These are phyloP conservation scores for Pseudomugil tenellus DNA, from an alignment of 2,797 vertebrate species.

Conservation along the genomic window DNA sequence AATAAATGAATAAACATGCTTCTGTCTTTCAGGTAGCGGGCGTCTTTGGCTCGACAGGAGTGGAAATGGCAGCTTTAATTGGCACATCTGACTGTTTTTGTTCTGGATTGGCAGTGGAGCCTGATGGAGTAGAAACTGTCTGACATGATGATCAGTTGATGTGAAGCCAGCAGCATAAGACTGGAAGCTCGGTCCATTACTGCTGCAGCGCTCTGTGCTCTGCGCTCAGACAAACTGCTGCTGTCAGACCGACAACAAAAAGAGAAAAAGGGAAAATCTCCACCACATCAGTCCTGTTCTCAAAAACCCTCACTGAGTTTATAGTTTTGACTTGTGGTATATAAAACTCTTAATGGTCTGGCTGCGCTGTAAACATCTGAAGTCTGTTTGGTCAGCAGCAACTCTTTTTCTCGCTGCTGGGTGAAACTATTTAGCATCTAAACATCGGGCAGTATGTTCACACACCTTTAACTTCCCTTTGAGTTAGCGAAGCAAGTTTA, in stretches of 20 bases:
- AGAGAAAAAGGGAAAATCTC: conserved; percentile 2
- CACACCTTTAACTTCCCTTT: conserved; percentile 13
- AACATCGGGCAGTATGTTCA: background rate
- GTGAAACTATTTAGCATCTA: background rate
- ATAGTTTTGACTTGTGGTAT: conserved; percentile 23
- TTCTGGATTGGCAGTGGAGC: conserved; percentile 41
- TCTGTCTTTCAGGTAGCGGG: conserved; percentile 35
- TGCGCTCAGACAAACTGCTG: conserved; percentile 45
- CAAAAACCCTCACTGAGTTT: conserved; percentile 12
- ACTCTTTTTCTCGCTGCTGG: conserved; percentile 7
- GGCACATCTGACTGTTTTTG: conserved; percentile 50
- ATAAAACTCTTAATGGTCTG: conserved; percentile 19
- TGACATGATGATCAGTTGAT: conserved; percentile 40
- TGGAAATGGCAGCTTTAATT: conserved; percentile 48
- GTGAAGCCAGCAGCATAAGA: conserved; percentile 30
- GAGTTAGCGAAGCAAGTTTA: background rate
- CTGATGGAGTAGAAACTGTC: conserved; percentile 41
- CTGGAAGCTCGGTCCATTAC: conserved; percentile 36
- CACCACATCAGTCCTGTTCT: conserved; percentile 22
- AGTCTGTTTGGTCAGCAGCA: conserved; percentile 14
- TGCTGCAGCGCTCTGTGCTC: conserved; percentile 18
- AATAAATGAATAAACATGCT: conserved; percentile 46
- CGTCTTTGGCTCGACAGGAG: conserved; percentile 35
- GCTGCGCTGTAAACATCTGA: conserved; percentile 10
- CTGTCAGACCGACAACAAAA: conserved; percentile 41